Percentiles rank a stretch among this genome's conserved stretches.
Conservation (phyloP, 2,888 invertebrate genomes). For the Caenorhabditis sulstoni region DNA sequence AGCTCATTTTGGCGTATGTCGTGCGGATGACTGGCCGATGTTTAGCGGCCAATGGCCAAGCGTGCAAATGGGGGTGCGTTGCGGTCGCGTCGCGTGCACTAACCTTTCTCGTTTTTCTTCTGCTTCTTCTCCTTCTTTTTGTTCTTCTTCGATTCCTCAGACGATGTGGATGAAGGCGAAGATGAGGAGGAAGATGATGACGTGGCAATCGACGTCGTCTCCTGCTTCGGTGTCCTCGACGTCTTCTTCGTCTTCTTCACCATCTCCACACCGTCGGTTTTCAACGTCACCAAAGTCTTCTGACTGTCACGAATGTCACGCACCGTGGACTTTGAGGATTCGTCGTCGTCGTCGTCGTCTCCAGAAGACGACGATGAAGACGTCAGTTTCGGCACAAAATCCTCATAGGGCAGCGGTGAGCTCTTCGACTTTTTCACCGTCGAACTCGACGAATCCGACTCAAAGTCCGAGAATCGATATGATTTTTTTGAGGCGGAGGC, state of each 20-base stretch:
- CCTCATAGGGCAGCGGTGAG: conserved; percentile 19
- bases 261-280: neutral
- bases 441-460: conserved; percentile 22
- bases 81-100: too few species aligned
- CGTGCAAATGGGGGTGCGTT: too few species aligned
- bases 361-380: too few species aligned
- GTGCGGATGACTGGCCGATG: too few species aligned
- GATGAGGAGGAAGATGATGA: neutral
- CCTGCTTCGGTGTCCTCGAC: neutral
- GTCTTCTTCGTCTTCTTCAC: neutral
- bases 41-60: too few species aligned
- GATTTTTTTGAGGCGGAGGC: too few species aligned
- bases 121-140: neutral
- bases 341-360: too few species aligned
- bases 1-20: too few species aligned
- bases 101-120: neutral
- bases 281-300: neutral
- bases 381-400: conserved; percentile 17
- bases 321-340: conserved; percentile 38
- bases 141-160: neutral
- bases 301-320: conserved; percentile 8
- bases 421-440: too few species aligned
- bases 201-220: neutral
- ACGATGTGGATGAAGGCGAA: neutral
- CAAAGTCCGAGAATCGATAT: neutral